These are phyloP conservation scores for Tetranychus piercei DNA, from an alignment of 2,888 invertebrate genomes.

Conservation along the genomic window DNA sequence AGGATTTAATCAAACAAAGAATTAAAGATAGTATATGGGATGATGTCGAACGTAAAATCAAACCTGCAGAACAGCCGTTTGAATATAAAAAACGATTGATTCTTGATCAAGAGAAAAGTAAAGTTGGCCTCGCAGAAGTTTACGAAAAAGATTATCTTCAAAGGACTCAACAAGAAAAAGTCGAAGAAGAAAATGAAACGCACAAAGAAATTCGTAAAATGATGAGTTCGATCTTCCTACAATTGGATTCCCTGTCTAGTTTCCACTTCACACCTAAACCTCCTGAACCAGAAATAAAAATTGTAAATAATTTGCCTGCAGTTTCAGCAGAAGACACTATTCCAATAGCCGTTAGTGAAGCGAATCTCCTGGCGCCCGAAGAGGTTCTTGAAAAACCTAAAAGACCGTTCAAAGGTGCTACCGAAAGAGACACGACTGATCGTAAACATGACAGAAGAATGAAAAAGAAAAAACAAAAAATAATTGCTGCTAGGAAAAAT, in stretches of 20 bases:
- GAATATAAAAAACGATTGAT: slow-evolving; percentile 71
- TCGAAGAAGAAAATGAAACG: slow-evolving; percentile 44
- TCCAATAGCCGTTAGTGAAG: slow-evolving; percentile 67
- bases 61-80: slow-evolving; percentile 58
- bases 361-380: slow-evolving; percentile 69
- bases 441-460: slow-evolving; percentile 67
- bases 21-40: slow-evolving; percentile 64
- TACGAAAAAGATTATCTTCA: slow-evolving; percentile 51
- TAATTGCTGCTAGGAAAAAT: slow-evolving; percentile 32
- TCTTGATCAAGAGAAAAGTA: slow-evolving; percentile 81
- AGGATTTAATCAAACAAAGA: slow-evolving; percentile 72
- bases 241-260: slow-evolving; percentile 78
- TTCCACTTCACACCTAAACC: slow-evolving; percentile 82
- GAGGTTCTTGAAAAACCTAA: slow-evolving; percentile 44
- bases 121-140: slow-evolving; percentile 73
- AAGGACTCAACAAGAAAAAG: slow-evolving; percentile 36
- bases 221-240: slow-evolving; percentile 56
- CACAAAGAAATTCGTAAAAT: slow-evolving; percentile 56
- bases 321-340: slow-evolving; percentile 88
- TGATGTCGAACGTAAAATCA: slow-evolving; percentile 69
- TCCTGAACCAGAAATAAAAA: slow-evolving; percentile 64
- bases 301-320: slow-evolving; percentile 74
- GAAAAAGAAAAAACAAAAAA: slow-evolving; percentile 50
- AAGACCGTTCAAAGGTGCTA: slow-evolving; percentile 45
- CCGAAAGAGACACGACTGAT: slow-evolving; percentile 65